Evolutionary conservation across 2,113 vertebrate genomes (phyloP).

Genomic region (Bungarus multicinctus): DNA sequence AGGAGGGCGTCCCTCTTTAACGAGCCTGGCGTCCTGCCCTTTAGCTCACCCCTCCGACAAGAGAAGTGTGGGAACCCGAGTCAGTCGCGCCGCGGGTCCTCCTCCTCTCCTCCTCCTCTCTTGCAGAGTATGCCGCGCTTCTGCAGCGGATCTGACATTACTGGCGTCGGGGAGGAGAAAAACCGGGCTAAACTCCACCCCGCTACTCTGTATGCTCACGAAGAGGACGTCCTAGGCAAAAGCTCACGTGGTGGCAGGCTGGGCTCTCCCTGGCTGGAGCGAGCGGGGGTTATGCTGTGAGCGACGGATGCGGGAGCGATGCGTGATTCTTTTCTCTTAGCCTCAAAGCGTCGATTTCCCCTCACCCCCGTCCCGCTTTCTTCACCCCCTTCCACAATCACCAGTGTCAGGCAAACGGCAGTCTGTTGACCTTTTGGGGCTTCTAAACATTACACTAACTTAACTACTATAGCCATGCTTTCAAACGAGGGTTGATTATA

Average conservation of each 20-base stretch:
- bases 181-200: not conserved
- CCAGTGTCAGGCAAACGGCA: not conserved
- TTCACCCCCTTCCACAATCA: not conserved
- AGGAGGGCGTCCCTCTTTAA: not conserved
- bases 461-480: not conserved
- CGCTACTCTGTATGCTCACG: conserved; percentile 9
- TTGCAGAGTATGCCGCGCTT: conserved; percentile 33
- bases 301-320: not conserved
- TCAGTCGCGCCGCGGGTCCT: not conserved
- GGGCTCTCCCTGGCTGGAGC: not conserved
- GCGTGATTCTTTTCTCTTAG: not conserved
- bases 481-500: not conserved
- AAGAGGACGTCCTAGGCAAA: not conserved
- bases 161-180: conserved; percentile 21
- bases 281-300: not conserved
- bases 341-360: not conserved
- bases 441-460: not conserved
- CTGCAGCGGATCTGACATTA: conserved; percentile 47
- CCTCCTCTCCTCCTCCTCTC: not conserved
- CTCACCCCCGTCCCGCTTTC: not conserved
- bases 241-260: not conserved
- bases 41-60: not conserved
- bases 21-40: not conserved
- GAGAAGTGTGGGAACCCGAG: no score
- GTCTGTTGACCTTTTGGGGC: not conserved